These are phyloP conservation scores for Strix occidentalis DNA, from an alignment of 2,797 vertebrate species.

Conservation along the genomic window DNA sequence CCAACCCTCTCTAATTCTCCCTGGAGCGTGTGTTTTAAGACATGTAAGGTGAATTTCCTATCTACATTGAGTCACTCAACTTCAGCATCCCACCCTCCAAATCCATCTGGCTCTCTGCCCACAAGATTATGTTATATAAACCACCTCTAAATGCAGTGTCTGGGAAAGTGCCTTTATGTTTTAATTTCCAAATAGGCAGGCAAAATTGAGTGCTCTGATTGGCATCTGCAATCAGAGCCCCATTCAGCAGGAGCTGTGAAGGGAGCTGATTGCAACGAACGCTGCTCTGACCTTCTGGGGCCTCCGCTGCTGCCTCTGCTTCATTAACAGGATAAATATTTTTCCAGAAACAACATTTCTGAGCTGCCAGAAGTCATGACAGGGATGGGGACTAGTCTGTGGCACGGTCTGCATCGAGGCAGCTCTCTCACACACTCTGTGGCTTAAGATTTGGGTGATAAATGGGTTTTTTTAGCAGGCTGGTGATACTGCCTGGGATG, in stretches of 20 bases:
- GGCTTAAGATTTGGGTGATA: neutral
- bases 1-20: fast-evolving
- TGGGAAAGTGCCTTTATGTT: conserved; percentile 62
- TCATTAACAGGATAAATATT: conserved; percentile 75
- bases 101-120: conserved; percentile 34
- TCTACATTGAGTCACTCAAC: neutral
- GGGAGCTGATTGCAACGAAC: conserved; percentile 63
- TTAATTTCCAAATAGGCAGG: conserved; percentile 72
- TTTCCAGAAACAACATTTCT: conserved; percentile 70
- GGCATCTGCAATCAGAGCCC: conserved; percentile 71
- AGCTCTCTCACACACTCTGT: fast-evolving
- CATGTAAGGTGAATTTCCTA: neutral
- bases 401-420: neutral
- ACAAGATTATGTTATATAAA: conserved; percentile 44
- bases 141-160: conserved; percentile 52
- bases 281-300: conserved; percentile 66
- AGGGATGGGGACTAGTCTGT: neutral
- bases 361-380: conserved; percentile 51
- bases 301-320: conserved; percentile 45
- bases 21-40: neutral
- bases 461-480: neutral
- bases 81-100: neutral
- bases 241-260: conserved; percentile 58
- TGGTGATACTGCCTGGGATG: neutral
- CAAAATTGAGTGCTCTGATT: conserved; percentile 65